Evolutionary conservation across 1,140 invertebrate species (phyloP).

Genomic region (Theocolax elegans): DNA sequence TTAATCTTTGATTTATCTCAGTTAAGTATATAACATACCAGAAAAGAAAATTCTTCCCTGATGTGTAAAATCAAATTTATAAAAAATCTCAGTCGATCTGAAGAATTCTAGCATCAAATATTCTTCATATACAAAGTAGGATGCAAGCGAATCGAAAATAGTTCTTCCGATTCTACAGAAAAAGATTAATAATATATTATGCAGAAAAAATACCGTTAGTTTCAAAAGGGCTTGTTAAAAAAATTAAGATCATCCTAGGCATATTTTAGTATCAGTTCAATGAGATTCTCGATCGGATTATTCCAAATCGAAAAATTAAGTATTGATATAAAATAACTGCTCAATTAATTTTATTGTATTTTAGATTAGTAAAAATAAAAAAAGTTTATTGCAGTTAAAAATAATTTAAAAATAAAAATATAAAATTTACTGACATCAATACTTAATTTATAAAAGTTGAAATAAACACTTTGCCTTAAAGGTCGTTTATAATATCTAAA

Average conservation of each 20-base stretch:
- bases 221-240: neutral
- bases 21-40: conserved; percentile 14
- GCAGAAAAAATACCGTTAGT: conserved; percentile 8
- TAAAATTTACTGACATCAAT: too few species aligned
- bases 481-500: too few species aligned
- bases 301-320: too few species aligned
- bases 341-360: too few species aligned
- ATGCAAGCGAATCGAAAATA: conserved; percentile 15
- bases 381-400: too few species aligned
- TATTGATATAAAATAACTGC: too few species aligned
- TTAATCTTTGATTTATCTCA: conserved; percentile 1
- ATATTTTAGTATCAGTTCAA: conserved; percentile 7
- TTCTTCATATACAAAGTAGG: conserved; percentile 32
- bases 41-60: neutral
- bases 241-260: neutral
- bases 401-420: too few species aligned
- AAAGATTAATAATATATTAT: conserved; percentile 28
- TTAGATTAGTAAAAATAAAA: too few species aligned
- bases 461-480: too few species aligned
- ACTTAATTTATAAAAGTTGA: too few species aligned
- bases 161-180: neutral
- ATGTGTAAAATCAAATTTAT: conserved; percentile 12
- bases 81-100: conserved; percentile 27
- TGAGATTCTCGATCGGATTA: neutral
- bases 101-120: conserved; percentile 4